phyloP scores from a whole-genome alignment of 2,888 invertebrate species.

The Aspidiotus destructor region DNA sequence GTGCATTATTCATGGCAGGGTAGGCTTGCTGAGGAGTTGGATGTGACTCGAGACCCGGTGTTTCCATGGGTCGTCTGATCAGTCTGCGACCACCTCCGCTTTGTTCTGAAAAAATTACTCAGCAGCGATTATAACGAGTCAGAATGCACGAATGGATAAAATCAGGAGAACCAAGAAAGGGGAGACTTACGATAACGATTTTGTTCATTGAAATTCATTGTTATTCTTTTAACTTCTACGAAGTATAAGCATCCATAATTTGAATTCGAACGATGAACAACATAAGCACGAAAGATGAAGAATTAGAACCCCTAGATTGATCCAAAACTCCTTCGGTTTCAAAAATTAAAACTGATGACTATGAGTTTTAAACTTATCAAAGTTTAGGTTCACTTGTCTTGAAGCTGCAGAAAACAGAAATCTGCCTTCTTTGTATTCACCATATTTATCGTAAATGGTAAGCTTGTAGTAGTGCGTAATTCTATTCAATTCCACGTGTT shows the following conservation, averaged over 20 bases:
- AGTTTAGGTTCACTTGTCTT: too few relatives aligned
- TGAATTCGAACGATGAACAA: neutral
- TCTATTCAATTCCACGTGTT: too few relatives aligned
- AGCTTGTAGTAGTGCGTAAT: too few relatives aligned
- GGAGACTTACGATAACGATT: constrained; percentile 15
- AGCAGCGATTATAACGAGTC: neutral
- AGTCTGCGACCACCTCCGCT: constrained; percentile 33
- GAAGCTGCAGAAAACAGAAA: too few relatives aligned
- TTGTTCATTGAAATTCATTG: constrained; percentile 23
- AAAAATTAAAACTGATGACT: neutral
- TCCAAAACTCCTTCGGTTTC: neutral
- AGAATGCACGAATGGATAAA: neutral
- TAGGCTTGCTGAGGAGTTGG: constrained; percentile 6
- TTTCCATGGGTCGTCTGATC: constrained; percentile 36
- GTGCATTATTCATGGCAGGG: constrained; percentile 17
- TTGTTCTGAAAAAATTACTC: neutral
- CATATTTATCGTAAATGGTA: too few relatives aligned
- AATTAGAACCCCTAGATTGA: too few relatives aligned
- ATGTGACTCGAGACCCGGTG: constrained; percentile 36
- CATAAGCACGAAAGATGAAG: neutral
- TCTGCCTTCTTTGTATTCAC: too few relatives aligned
- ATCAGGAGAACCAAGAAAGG: neutral
- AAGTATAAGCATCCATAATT: neutral
- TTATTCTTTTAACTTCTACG: neutral
- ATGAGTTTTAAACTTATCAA: too few relatives aligned